Base-by-base conservation (phyloP, 2,888 invertebrate genomes). In the Chrysolina americana region DNA sequence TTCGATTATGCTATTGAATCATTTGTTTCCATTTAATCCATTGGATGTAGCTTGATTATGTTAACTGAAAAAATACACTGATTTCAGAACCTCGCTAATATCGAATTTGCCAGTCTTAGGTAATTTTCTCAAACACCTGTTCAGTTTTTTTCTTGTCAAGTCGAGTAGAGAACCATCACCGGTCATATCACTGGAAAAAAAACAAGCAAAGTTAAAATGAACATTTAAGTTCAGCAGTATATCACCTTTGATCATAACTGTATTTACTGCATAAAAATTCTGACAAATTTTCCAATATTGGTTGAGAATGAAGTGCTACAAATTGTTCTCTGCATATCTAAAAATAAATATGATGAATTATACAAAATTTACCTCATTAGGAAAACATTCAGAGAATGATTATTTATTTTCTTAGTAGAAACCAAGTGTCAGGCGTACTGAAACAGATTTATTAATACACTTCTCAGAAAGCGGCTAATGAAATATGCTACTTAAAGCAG, bases 291-390 rank as follows among this genome's bases (percentile, higher is more conserved):
- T 97, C 94, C 65, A 99, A 90, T 81, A 99, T 96, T 0, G 98
- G 97, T 86, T 97, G 92, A 41, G 94, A 95, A 89, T 99, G 98
- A 11, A 99, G 90, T 0, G 95, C 93, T n/a, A 99, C 96, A 89
- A 99, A 99, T 87, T 99, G 98, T 86, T 99, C 94, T n/a, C 99
- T 92, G 83, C 98, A 98, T 77, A 98, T 94, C 95, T 96, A 89
- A 59, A n/a, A 28, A 23, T 5, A 59, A 28, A 59, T 59, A 36
- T 19, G 8, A 28, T 59, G n/a, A 50, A 41, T 48, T 11, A 64
- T 0, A 23, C 19, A 65, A 36, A 36, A 36, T 36, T 36, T 6
- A 36, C 36, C 28, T 2, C 5, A 28, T 28, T 28, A 5, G 2
- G 28, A 28, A 28, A 28, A 11, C 1, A 19, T 17, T 23, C 23